Base-by-base conservation (phyloP, 2,113 vertebrate species). In the Formicarius rufipectus region DNA sequence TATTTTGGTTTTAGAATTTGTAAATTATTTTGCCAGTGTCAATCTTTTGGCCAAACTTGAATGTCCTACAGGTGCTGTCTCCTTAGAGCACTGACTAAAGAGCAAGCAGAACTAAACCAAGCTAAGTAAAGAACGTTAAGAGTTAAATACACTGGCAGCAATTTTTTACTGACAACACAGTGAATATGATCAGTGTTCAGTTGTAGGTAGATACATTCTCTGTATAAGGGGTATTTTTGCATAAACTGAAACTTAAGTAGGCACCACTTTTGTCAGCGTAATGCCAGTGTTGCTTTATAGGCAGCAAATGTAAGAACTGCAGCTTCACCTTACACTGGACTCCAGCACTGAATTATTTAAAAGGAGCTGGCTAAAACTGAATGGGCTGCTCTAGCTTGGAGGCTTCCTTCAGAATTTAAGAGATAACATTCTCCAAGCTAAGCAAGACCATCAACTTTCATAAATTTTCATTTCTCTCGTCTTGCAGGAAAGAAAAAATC, bases 401-500 rank as follows among this genome's bases (percentile, higher is more conserved):
- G 45, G 9, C 40, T 92, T 90, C 31, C 49, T 90, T 18, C 62
- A 56, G 37, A 74, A 83, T 84, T 92, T 84, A 63, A 59, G 79
- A 49, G 37, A 30, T 71, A 84, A 68, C 23, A 14, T 82, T 82
- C 28, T 69, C 40, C 37, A 68, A 71, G 18, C 33, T 74, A 87
- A 49, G 9, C 45, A 76, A 37, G 27, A 19, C 60, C 39, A 82
- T 45, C 66, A 52, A 20, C 62, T 72, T 64, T 37, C 14, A 21
- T 92, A 73, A 74, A 30, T 78, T 86, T 90, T 74, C 33, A 1
- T 76, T 80, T 89, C 77, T 91, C 66, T 96, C 55, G 52, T 63
- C 25, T 95, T 93, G 35, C 92, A 99, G 99, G 98, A 91, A 99
- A 99, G 98, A 99, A 99, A 96, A 99, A 99, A 97, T 99, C 98